phyloP scores from a whole-genome alignment of 2,888 invertebrate genomes.

The Acleris sparsana region DNA sequence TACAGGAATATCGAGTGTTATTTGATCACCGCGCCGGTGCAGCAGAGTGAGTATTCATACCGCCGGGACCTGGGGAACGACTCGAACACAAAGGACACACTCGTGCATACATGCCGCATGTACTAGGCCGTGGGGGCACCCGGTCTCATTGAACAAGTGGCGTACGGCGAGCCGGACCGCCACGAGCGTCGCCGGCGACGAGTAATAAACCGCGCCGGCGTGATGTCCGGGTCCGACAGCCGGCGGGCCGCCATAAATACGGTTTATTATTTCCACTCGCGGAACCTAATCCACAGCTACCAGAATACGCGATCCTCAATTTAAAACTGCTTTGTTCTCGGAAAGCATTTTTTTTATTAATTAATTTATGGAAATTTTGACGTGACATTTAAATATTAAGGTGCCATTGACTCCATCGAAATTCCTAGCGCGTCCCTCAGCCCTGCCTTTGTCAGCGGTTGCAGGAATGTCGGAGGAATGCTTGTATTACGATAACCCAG shows the following conservation, averaged over 20 bases:
- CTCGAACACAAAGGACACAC: not conserved
- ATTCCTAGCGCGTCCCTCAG: not conserved
- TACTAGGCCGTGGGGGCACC: not conserved
- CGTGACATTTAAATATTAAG: constrained; percentile 15
- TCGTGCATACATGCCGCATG: not conserved
- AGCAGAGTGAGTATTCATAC: constrained; percentile 4
- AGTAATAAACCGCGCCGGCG: not conserved
- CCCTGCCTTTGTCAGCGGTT: not conserved
- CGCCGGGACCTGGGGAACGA: not conserved
- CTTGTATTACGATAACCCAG: too few species aligned
- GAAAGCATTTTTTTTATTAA: constrained; percentile 25
- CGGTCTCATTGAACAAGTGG: not conserved
- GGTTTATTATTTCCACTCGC: constrained; percentile 25
- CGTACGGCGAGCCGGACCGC: not conserved
- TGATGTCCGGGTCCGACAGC: not conserved
- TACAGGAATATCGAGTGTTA: constrained; percentile 4
- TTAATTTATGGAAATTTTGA: constrained; percentile 28
- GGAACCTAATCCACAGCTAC: constrained; percentile 12
- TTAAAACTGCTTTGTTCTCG: constrained; percentile 23
- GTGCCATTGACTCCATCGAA: constrained; percentile 5
- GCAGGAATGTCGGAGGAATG: not conserved
- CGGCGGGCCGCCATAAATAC: constrained; percentile 13
- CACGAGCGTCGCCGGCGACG: not conserved
- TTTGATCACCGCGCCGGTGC: constrained; percentile 2
- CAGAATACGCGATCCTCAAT: constrained; percentile 24